Base-by-base conservation (phyloP, 2,113 vertebrate species). In the Aepyceros melampus region DNA sequence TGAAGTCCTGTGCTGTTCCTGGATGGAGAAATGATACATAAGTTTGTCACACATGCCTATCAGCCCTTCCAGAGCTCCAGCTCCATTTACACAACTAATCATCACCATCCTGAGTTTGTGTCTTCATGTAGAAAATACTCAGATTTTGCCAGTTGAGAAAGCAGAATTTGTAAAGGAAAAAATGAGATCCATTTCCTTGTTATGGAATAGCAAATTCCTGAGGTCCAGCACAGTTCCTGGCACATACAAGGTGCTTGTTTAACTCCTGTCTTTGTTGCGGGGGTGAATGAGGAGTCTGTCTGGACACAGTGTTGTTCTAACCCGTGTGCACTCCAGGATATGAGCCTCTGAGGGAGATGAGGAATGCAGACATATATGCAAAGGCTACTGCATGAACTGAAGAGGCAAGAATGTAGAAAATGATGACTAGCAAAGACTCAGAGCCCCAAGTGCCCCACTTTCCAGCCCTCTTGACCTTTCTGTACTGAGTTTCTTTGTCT, bases 61-160 rank as follows among this genome's bases (percentile, higher is more conserved):
- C 83, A 76, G 82, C 49, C 56, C 53, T 81, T 88, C 82, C 47
- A 36, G 21, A 95, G 27, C 67, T 71, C 27, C 3, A 17, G 71
- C 21, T 55, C 49, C 60, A 27, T 76, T 94, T 78, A 47, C 2
- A n/a, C 58, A 62, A 21, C 60, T 6, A 15, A 74, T 49, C 31
- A 4, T 51, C 58, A 16, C 40, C 29, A 55, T 36, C 14, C 64
- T 64, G 47, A 86, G 17, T 49, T 11, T 51, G 19, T 91, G 15
- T 94, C 56, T 93, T 58, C 58, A 95, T 12, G 0, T 90, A 51
- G 47, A 81, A 79, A 96, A 85, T 45, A 78, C 36, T 91, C 2
- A 2, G 49, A 33, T 94, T 83, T 83, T 86, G 21, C 74, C 51
- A 53, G 47, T 45, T 56, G 33, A 91, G 71, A 64, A 96, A 78